These are phyloP conservation scores for Epizoanthus scotinus DNA, from an alignment of 92 coral and sea anemone genomes.

Conservation along the genomic window DNA sequence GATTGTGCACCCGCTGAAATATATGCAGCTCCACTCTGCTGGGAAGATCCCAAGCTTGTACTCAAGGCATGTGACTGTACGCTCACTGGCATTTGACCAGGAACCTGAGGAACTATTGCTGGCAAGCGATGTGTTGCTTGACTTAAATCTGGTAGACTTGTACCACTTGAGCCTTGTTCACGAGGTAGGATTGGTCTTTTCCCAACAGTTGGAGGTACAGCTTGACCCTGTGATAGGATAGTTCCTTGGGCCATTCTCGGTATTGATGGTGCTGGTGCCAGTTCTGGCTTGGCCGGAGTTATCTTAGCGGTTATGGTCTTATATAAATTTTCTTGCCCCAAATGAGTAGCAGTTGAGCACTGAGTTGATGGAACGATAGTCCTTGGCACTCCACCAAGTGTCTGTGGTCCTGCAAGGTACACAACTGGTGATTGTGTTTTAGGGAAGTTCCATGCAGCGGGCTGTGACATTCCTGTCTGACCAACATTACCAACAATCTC, in stretches of 20 bases:
- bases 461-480: constrained; percentile 52
- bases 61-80: not conserved
- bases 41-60: constrained; percentile 14
- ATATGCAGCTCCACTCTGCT: constrained; percentile 7
- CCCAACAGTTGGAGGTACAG: constrained; percentile 42
- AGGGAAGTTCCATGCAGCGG: constrained; percentile 60
- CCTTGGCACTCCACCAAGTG: constrained; percentile 83
- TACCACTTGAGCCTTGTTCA: constrained; percentile 35
- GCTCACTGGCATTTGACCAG: constrained; percentile 18
- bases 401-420: constrained; percentile 86
- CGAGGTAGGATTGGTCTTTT: constrained; percentile 84
- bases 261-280: constrained; percentile 42
- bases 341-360: not conserved
- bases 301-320: constrained; percentile 33
- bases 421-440: constrained; percentile 76
- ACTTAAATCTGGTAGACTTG: not conserved
- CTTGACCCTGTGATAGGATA: constrained; percentile 31
- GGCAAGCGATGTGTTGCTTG: constrained; percentile 36
- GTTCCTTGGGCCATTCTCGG: constrained; percentile 39
- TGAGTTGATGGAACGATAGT: constrained; percentile 57
- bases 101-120: constrained; percentile 32
- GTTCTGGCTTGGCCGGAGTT: constrained; percentile 35
- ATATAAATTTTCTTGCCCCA: constrained; percentile 33
- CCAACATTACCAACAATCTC: constrained; percentile 87
- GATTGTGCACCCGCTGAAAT: not conserved